Base-by-base conservation (phyloP, 2,888 invertebrate genomes). In the Drosophila mulleri region DNA sequence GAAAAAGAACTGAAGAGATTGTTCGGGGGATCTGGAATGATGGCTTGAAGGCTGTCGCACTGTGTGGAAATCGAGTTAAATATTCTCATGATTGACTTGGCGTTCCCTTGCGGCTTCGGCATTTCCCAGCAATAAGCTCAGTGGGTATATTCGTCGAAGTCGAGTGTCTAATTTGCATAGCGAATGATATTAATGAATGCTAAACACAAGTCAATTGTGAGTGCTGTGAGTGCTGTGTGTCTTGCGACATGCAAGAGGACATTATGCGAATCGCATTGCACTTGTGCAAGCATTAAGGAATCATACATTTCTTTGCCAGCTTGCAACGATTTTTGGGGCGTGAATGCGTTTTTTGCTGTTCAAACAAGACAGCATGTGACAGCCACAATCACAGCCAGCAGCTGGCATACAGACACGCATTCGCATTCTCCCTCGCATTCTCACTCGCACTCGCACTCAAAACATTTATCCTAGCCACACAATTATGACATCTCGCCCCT, bases 391-490 rank as follows among this genome's bases (percentile, higher is more conserved):
- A 72, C 74, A 72, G 39, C 39, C 16, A 39, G 29, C 47, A 37
- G 64, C 53, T 42, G 64, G 26, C 8, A 23, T n/a, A 68, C 42
- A 60, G n/a, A 14, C 41, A 6, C 39, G 6, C 54, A 50, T 14
- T 37, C 37, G 5, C 37, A 7, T 7, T 16, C 37, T 0, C 37
- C 4, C 1, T 16, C 37, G 4, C 37, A 1, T 4, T 35, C 35
- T 1, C 16, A 6, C 16, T 6, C 16, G 1, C 37, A 14, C 37
- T 6, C 47, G 29, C 53, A 37, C 37, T 32, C 41, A 29, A n/a
- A 68, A 26, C 54, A 52, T 57, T 57, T 45, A 35, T 72, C 57
- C 65, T 53, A 77, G 69, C 82, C 88, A 74, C 80, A 85, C 86
- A 88, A 85, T 83, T 88, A 83, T 83, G 68, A 67, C 54, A 47